Conservation (phyloP, 2,113 vertebrate species). For the Ranitomeya imitator region DNA sequence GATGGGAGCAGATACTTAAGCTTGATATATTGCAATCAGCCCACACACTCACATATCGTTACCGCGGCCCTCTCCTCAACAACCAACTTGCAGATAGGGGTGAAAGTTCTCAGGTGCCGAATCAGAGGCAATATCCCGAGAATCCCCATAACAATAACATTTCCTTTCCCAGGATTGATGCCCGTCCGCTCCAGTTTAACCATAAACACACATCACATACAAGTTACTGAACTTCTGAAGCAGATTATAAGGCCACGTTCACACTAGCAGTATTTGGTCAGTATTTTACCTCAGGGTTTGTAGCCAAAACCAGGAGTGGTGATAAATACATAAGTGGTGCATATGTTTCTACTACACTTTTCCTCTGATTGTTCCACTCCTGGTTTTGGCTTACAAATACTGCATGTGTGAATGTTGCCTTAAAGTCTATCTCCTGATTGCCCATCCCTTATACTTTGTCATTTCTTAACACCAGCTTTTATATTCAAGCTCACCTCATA, state of each 20-base stretch:
- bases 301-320: no score
- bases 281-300: no score
- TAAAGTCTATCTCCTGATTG: no score
- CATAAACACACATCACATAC: background rate
- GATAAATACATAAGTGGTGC: no score
- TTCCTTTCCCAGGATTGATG: background rate
- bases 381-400: no score
- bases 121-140: background rate
- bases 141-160: background rate
- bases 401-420: no score
- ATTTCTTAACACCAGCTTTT: background rate
- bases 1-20: no score
- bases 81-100: background rate
- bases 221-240: background rate
- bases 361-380: no score
- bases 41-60: background rate
- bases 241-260: background rate
- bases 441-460: background rate
- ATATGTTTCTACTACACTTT: no score
- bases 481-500: constrained; percentile 77
- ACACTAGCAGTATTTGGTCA: no score
- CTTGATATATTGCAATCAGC: background rate
- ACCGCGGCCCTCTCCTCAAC: no score
- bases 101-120: background rate
- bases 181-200: background rate